Conservation (phyloP, 2,888 invertebrate genomes). For the Chymomyza amoena region DNA sequence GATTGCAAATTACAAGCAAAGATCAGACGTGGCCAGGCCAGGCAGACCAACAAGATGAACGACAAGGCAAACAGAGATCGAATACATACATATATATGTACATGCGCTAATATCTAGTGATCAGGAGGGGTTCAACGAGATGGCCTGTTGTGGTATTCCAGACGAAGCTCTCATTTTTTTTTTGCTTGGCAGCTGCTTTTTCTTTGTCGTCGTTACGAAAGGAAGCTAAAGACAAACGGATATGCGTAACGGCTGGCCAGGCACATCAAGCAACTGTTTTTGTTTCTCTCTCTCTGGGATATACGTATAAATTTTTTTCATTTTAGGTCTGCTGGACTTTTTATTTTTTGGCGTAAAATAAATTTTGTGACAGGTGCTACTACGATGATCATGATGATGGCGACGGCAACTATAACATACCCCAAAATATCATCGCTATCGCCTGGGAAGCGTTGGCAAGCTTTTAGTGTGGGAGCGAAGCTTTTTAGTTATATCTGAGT, state of each 20-base stretch:
- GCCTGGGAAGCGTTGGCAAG: background rate
- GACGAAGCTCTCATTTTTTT: conserved; percentile 2
- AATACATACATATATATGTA: background rate
- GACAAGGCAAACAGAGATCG: background rate
- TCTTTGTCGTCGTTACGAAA: conserved; percentile 65
- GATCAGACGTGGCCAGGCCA: conserved; percentile 16
- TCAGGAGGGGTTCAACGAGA: conserved; percentile 31
- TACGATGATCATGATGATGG: conserved; percentile 24
- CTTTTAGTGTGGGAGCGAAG: conserved; percentile 65
- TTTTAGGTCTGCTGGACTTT: conserved; percentile 51
- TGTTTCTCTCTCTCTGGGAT: conserved; percentile 32
- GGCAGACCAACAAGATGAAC: background rate
- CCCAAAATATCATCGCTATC: background rate
- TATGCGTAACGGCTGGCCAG: conserved; percentile 45
- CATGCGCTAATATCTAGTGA: conserved; percentile 47
- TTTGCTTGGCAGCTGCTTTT: conserved; percentile 61
- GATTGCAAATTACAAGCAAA: conserved; percentile 69
- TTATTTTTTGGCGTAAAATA: conserved; percentile 64
- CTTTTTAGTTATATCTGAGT: conserved; percentile 32
- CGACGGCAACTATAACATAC: conserved; percentile 11
- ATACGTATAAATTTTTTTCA: conserved; percentile 2
- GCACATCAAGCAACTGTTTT: conserved; percentile 70
- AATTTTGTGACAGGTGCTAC: conserved; percentile 72
- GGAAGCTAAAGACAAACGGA: conserved; percentile 71
- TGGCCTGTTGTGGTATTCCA: background rate